Evolutionary conservation across 23 tunicate species (phyloP).

Genomic region (Diplosoma virens): DNA sequence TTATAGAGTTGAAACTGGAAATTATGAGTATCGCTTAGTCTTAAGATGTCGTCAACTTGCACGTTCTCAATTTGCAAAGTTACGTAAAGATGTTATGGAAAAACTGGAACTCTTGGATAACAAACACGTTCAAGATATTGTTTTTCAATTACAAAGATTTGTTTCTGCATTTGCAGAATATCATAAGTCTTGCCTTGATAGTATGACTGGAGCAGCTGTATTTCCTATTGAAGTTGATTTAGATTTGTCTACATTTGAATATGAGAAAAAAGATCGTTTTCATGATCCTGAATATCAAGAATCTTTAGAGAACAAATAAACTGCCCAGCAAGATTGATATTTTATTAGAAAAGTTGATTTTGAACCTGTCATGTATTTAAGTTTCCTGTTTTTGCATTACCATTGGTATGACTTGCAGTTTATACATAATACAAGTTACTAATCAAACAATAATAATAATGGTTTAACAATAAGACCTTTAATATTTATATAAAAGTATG

Average conservation of each 20-base stretch:
- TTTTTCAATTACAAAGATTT: constrained; percentile 72
- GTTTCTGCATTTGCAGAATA: constrained; percentile 80
- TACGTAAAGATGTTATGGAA: constrained; percentile 98
- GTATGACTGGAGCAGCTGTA: constrained; percentile 71
- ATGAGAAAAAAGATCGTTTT: constrained; percentile 86
- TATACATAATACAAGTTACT: too few species aligned
- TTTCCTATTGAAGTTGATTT: constrained; percentile 98
- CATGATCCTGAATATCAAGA: constrained; percentile 93
- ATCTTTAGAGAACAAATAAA: constrained; percentile 25
- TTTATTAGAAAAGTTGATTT: too few species aligned
- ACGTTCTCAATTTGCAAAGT: constrained; percentile 81
- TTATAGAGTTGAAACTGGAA: constrained; percentile 98
- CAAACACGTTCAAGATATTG: constrained; percentile 96
- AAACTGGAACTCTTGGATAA: constrained; percentile 91
- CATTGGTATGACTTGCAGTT: too few species aligned
- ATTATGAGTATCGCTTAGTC: constrained; percentile 95
- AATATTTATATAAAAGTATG: too few species aligned
- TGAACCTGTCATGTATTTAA: too few species aligned
- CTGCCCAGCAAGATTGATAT: too few species aligned
- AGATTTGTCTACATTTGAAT: constrained; percentile 84
- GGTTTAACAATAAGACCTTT: too few species aligned
- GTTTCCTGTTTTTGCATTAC: too few species aligned
- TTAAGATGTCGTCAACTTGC: constrained; percentile 86
- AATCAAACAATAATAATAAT: too few species aligned
- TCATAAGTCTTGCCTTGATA: constrained; percentile 57